These are phyloP conservation scores for Adelphocoris suturalis DNA, from an alignment of 2,888 invertebrate species.

Conservation along the genomic window DNA sequence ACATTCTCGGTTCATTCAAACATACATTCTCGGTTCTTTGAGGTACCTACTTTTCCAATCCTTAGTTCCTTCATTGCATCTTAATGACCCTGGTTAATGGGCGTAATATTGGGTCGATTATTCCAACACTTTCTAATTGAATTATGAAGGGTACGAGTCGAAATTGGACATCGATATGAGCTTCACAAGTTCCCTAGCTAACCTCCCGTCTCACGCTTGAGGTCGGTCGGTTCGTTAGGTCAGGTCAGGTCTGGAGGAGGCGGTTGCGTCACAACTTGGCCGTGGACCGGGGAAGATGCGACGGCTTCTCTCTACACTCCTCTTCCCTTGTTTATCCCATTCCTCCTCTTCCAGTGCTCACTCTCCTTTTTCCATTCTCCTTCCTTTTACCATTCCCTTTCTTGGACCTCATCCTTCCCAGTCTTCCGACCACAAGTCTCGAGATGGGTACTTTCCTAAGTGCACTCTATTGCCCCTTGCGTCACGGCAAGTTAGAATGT, in stretches of 20 bases:
- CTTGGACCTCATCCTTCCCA: no score
- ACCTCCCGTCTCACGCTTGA: background rate
- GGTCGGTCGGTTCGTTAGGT: slow-evolving; percentile 37
- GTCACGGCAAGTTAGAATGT: background rate
- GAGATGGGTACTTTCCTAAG: slow-evolving; percentile 16
- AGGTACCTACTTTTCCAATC: no score
- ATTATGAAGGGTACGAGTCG: no score
- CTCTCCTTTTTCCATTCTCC: background rate
- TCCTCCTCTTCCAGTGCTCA: background rate
- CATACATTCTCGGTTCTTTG: no score
- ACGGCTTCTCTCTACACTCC: background rate
- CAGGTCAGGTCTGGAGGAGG: slow-evolving; percentile 24
- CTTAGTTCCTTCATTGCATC: no score
- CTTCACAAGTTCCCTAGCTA: background rate
- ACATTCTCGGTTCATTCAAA: no score
- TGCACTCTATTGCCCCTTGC: slow-evolving; percentile 24
- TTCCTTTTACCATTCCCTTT: background rate
- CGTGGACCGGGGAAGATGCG: slow-evolving; percentile 20
- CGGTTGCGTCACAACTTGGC: slow-evolving; percentile 12
- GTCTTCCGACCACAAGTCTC: background rate
- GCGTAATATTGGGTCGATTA: no score
- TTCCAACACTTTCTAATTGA: no score
- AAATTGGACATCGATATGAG: no score
- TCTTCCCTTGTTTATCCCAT: background rate
- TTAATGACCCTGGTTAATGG: no score